phyloP scores from a whole-genome alignment of 2,888 invertebrate species.

The Zelleria hepariella region DNA sequence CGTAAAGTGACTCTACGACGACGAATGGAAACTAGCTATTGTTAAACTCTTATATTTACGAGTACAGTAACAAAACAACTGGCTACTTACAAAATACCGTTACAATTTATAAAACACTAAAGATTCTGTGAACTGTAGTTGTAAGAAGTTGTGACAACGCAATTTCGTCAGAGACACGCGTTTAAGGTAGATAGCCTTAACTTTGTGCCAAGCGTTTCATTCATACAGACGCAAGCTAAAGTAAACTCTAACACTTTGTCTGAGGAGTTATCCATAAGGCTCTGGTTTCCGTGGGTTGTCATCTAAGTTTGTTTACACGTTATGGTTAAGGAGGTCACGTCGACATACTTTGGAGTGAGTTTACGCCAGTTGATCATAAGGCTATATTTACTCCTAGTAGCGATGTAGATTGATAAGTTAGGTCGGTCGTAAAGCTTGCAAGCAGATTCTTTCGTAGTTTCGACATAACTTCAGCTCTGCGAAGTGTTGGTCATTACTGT shows the following conservation, averaged over 20 bases:
- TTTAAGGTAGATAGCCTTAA: slow-evolving; percentile 1
- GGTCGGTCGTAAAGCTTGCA: neutral
- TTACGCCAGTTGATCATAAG: neutral
- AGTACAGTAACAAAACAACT: neutral
- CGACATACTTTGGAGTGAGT: neutral
- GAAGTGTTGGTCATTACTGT: neutral
- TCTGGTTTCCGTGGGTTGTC: slow-evolving; percentile 10
- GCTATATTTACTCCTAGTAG: neutral
- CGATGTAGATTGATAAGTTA: neutral
- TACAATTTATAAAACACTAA: neutral
- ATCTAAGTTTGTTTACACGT: slow-evolving; percentile 17
- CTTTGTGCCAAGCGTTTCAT: neutral
- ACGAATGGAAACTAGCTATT: neutral
- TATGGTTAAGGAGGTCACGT: slow-evolving; percentile 17
- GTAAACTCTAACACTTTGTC: neutral
- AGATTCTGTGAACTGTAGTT: neutral
- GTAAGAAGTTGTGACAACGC: neutral
- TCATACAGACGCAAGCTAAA: neutral
- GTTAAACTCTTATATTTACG: neutral
- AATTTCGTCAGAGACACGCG: neutral
- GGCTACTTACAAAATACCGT: neutral
- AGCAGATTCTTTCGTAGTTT: neutral
- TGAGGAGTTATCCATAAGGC: neutral
- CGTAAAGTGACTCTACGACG: no score
- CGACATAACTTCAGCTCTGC: neutral